Evolutionary conservation across 2,888 invertebrate genomes (phyloP).

Genomic region (Sinohyriopsis cumingii): DNA sequence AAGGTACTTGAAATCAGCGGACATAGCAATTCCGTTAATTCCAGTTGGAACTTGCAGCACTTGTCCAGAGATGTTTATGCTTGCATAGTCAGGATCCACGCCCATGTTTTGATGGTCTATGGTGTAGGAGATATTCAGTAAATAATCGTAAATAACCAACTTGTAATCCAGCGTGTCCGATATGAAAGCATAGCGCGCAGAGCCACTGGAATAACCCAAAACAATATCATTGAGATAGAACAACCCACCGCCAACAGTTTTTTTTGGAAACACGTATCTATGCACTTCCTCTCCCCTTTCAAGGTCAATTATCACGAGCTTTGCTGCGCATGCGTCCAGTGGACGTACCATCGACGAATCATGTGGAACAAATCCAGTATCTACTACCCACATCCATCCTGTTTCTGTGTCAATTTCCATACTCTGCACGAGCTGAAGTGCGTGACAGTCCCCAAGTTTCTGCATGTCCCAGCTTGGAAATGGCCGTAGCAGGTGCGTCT

Average conservation of each 20-base stretch:
- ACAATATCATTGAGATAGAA: slow-evolving; percentile 53
- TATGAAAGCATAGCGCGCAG: slow-evolving; percentile 44
- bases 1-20: slow-evolving; percentile 43
- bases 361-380: slow-evolving; percentile 29
- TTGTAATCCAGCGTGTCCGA: slow-evolving; percentile 43
- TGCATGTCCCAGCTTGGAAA: slow-evolving; percentile 47
- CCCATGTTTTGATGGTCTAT: slow-evolving; percentile 38
- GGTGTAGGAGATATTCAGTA: slow-evolving; percentile 23
- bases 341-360: slow-evolving; percentile 10
- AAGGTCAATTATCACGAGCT: slow-evolving; percentile 46
- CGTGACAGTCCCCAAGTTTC: slow-evolving; percentile 34
- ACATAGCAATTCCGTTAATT: slow-evolving; percentile 51
- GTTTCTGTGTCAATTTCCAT: slow-evolving; percentile 53
- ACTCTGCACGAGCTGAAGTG: slow-evolving; percentile 45
- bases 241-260: slow-evolving; percentile 21
- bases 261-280: slow-evolving; percentile 32
- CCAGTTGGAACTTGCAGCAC: slow-evolving; percentile 25
- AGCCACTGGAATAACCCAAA: slow-evolving; percentile 28
- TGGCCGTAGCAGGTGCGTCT: slow-evolving; percentile 30
- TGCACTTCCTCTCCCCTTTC: slow-evolving; percentile 27
- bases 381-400: slow-evolving; percentile 51
- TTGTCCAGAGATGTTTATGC: slow-evolving; percentile 33
- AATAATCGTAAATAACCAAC: slow-evolving; percentile 44
- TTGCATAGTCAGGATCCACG: slow-evolving; percentile 20
- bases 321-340: slow-evolving; percentile 38